phyloP scores from a whole-genome alignment of 2,888 invertebrate species.

The Erebia palarica region DNA sequence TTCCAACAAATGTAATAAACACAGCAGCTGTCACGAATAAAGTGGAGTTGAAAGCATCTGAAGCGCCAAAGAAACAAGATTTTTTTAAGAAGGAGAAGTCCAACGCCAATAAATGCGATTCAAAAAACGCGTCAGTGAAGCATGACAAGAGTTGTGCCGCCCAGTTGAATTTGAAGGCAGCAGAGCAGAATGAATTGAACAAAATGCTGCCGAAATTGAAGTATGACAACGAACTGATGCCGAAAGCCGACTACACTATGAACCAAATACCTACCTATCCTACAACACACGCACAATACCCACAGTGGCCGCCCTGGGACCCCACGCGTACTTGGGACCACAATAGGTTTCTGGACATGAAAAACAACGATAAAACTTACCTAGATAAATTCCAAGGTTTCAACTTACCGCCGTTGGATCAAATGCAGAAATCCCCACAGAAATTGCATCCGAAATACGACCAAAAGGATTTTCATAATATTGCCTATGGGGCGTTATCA shows the following conservation, averaged over 20 bases:
- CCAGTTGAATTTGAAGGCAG: slow-evolving; percentile 63
- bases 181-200: slow-evolving; percentile 78
- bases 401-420: slow-evolving; percentile 82
- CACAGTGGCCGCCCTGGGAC: slow-evolving; percentile 85
- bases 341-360: slow-evolving; percentile 75
- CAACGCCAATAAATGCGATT: slow-evolving; percentile 62
- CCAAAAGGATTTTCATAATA: slow-evolving; percentile 76
- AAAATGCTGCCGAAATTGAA: slow-evolving; percentile 80
- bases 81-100: slow-evolving; percentile 80
- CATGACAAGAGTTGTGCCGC: slow-evolving; percentile 72
- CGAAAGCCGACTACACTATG: slow-evolving; percentile 84
- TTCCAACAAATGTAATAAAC: slow-evolving; percentile 76
- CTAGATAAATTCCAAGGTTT: slow-evolving; percentile 83
- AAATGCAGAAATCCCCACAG: slow-evolving; percentile 83
- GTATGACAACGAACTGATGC: slow-evolving; percentile 79
- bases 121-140: slow-evolving; percentile 67
- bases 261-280: slow-evolving; percentile 87
- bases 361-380: slow-evolving; percentile 79
- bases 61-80: slow-evolving; percentile 77
- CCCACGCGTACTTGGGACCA: slow-evolving; percentile 79
- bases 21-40: slow-evolving; percentile 64
- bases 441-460: slow-evolving; percentile 79
- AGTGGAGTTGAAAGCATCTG: slow-evolving; percentile 65
- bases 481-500: slow-evolving; percentile 72
- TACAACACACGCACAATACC: slow-evolving; percentile 83